Evolutionary conservation across 2,113 vertebrate species (phyloP).

Genomic region (Oryzias melastigma): DNA sequence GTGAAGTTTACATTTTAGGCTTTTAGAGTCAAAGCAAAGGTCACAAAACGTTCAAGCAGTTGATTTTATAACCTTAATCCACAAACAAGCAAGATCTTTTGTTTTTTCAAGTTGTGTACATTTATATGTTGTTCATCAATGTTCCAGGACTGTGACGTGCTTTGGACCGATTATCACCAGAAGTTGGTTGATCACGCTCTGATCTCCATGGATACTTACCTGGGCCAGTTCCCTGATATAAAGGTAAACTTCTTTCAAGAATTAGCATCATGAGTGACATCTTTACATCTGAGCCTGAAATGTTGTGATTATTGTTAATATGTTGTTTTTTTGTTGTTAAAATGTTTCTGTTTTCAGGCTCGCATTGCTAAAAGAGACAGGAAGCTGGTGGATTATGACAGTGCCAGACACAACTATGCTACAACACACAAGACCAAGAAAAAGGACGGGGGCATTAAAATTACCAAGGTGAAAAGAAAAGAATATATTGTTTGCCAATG

Average conservation of each 20-base stretch:
- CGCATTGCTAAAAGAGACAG: conserved; percentile 95
- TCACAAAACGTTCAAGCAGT: no score
- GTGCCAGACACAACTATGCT: conserved; percentile 92
- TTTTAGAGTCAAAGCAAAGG: no score
- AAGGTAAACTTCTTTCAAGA: conserved; percentile 77
- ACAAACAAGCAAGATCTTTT: no score
- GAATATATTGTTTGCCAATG: neutral
- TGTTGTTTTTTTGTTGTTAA: no score
- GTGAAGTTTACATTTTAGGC: no score
- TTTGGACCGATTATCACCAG: conserved; percentile 97
- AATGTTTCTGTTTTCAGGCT: conserved; percentile 70
- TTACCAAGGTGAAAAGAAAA: conserved; percentile 85
- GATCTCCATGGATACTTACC: conserved; percentile 97
- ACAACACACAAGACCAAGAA: conserved; percentile 94
- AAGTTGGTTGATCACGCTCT: conserved; percentile 96
- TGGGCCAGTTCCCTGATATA: conserved; percentile 98
- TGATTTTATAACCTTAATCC: no score
- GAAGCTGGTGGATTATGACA: conserved; percentile 96
- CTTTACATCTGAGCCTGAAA: no score
- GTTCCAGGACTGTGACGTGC: conserved; percentile 90
- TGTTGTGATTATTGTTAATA: no score
- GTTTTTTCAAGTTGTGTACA: neutral
- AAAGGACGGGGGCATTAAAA: conserved; percentile 92
- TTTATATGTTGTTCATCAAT: conserved; percentile 10
- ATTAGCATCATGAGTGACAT: neutral